Evolutionary conservation across 2,797 vertebrate species (phyloP).

Genomic region (Bucorvus abyssinicus): DNA sequence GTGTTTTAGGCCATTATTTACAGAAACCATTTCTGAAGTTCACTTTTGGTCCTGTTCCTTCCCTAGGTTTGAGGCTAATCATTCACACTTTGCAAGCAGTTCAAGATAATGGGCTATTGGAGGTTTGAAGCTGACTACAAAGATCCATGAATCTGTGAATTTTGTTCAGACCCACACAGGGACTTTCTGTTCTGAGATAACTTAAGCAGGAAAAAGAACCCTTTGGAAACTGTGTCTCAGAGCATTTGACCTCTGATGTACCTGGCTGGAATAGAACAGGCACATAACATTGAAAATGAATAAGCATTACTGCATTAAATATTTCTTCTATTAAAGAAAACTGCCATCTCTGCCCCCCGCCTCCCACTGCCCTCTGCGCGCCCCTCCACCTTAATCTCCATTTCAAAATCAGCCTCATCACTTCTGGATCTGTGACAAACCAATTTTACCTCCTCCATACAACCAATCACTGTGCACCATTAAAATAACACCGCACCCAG

Average conservation of each 20-base stretch:
- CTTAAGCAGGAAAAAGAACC: neutral
- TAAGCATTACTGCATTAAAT: neutral
- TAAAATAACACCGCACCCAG: constrained; percentile 14
- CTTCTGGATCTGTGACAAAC: constrained; percentile 46
- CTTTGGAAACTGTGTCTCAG: neutral
- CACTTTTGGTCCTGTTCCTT: neutral
- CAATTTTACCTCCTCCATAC: constrained; percentile 45
- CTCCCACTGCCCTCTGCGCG: too few species aligned
- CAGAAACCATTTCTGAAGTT: neutral
- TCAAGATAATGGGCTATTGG: neutral
- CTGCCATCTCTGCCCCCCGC: neutral
- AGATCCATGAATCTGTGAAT: neutral
- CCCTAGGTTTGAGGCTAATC: neutral
- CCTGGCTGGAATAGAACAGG: neutral
- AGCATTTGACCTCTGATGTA: neutral
- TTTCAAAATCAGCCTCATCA: constrained; percentile 41
- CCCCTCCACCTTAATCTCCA: too few species aligned
- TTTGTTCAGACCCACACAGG: neutral
- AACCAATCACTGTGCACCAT: neutral
- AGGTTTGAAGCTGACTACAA: neutral
- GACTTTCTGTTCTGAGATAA: neutral
- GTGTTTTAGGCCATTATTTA: neutral
- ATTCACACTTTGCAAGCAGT: neutral
- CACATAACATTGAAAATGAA: constrained; percentile 12
- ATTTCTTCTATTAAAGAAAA: constrained; percentile 18